Percentiles rank a stretch among this genome's conserved stretches.
phyloP scores from a whole-genome alignment of 2,797 vertebrate genomes.

The Fundulus diaphanus region DNA sequence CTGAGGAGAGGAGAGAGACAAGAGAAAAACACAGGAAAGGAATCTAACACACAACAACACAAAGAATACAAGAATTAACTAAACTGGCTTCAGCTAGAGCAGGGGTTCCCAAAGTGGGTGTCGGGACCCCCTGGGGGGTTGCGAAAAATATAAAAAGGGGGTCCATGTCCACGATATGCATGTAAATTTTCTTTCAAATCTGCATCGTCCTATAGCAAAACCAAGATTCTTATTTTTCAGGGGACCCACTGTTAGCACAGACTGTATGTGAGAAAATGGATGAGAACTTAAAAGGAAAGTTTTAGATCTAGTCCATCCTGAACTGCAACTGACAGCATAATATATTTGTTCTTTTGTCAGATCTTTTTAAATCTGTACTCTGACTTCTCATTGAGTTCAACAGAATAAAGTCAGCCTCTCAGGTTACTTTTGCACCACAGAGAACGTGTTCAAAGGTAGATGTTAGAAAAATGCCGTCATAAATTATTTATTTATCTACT shows the following conservation, averaged over 20 bases:
- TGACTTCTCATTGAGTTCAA: not conserved
- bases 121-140: no score
- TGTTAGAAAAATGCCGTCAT: constrained; percentile 12
- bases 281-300: not conserved
- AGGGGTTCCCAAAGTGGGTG: no score
- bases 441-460: constrained; percentile 20
- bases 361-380: not conserved
- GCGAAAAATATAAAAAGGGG: not conserved
- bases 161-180: not conserved
- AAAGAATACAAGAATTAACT: no score
- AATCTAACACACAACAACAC: no score
- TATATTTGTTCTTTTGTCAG: not conserved
- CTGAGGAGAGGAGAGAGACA: no score
- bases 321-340: not conserved
- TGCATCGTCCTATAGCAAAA: not conserved
- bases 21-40: no score
- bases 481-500: constrained; percentile 29
- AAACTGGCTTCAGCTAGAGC: no score
- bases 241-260: not conserved
- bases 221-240: not conserved
- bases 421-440: not conserved
- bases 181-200: not conserved
- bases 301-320: not conserved
- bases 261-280: not conserved
- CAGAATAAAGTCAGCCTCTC: not conserved